Evolutionary conservation across 2,113 vertebrate species (phyloP).

Genomic region (Equus quagga): DNA sequence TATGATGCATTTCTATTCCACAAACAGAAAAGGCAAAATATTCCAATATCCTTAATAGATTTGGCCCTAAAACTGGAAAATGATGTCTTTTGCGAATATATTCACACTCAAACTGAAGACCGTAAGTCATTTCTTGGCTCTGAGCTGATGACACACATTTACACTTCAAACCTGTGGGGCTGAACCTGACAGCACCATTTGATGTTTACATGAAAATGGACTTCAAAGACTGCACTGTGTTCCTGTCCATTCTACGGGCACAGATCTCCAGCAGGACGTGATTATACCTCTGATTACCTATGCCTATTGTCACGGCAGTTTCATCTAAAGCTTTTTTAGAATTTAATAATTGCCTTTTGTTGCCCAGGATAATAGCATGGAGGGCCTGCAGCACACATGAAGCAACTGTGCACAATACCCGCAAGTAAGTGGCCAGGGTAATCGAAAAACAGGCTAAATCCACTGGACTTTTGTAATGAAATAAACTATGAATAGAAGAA

Average conservation of each 20-base stretch:
- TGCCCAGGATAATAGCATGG: conserved; percentile 90
- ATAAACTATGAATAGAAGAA: conserved; percentile 91
- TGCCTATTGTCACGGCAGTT: conserved; percentile 89
- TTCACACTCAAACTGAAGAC: conserved; percentile 17
- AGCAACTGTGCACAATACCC: conserved; percentile 89
- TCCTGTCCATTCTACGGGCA: conserved; percentile 86
- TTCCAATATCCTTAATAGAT: conserved; percentile 18
- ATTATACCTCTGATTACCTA: conserved; percentile 91
- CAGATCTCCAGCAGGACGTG: conserved; percentile 86
- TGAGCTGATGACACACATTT: conserved; percentile 88
- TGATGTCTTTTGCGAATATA: conserved; percentile 63
- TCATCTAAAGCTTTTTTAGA: conserved; percentile 91
- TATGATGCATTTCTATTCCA: not conserved
- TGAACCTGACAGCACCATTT: conserved; percentile 89
- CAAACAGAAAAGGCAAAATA: conserved; percentile 42
- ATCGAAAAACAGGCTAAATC: conserved; percentile 92
- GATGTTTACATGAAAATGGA: conserved; percentile 92
- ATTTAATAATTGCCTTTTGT: conserved; percentile 97
- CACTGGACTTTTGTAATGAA: conserved; percentile 91
- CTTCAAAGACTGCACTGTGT: conserved; percentile 89
- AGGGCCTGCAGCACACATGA: conserved; percentile 86
- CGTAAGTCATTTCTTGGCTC: conserved; percentile 87
- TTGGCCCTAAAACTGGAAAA: conserved; percentile 49
- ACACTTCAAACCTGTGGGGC: conserved; percentile 88
- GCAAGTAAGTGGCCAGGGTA: conserved; percentile 91